These are phyloP conservation scores for Ernsta delagoae DNA, from an alignment of 2,888 invertebrate genomes.

Conservation along the genomic window DNA sequence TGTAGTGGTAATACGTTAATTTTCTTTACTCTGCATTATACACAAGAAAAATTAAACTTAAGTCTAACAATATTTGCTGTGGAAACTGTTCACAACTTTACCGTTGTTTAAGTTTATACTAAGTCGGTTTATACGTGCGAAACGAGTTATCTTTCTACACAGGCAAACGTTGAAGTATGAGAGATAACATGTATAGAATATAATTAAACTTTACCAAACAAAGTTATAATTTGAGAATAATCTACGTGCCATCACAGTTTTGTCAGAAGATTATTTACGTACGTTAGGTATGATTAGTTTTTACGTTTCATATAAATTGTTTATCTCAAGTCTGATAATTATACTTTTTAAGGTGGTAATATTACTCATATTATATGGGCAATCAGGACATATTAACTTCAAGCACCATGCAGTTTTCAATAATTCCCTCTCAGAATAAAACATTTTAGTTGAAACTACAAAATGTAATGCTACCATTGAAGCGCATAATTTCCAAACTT, in stretches of 20 bases:
- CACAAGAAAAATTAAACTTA: conserved; percentile 23
- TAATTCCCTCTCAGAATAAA: too few species aligned
- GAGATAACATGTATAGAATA: too few species aligned
- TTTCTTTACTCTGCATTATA: too few species aligned
- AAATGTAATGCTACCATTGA: too few species aligned
- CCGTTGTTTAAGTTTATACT: conserved; percentile 24
- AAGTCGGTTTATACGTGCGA: conserved; percentile 25
- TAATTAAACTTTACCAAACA: conserved; percentile 19
- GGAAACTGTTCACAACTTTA: conserved; percentile 10
- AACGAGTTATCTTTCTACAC: conserved; percentile 34
- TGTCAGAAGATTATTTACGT: neutral
- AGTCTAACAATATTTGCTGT: conserved; percentile 12
- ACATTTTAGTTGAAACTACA: too few species aligned
- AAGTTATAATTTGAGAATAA: conserved; percentile 3
- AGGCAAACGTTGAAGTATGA: conserved; percentile 31
- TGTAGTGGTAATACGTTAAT: too few species aligned
- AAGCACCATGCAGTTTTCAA: too few species aligned
- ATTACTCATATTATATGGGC: too few species aligned
- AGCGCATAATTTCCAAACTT: too few species aligned
- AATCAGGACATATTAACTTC: too few species aligned
- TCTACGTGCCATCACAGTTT: neutral
- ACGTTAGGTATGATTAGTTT: neutral
- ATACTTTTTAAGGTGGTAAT: neutral
- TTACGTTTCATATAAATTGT: neutral
- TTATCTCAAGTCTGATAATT: too few species aligned